phyloP scores from a whole-genome alignment of 2,113 vertebrate genomes.

The Chelonoidis abingdonii region DNA sequence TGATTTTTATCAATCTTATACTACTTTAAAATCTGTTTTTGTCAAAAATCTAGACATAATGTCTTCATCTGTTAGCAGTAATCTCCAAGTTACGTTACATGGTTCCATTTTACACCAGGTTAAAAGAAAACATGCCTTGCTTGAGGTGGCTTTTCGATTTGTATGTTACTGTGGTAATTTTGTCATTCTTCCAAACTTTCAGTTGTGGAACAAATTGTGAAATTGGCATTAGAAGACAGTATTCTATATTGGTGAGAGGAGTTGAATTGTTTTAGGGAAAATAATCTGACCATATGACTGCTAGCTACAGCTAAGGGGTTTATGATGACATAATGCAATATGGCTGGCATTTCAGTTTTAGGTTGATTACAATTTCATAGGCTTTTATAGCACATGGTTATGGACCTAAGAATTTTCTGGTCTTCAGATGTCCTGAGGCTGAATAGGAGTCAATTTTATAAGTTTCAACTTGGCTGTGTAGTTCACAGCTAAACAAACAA shows the following conservation, averaged over 20 bases:
- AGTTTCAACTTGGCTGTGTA: not conserved
- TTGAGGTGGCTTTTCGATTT: not conserved
- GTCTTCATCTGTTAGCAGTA: not conserved
- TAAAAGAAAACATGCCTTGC: not conserved
- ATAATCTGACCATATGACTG: not conserved
- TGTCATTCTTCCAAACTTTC: not conserved
- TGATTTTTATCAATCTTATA: not conserved
- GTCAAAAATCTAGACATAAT: not conserved
- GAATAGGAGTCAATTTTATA: not conserved
- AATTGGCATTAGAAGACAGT: not conserved
- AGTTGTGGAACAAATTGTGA: not conserved
- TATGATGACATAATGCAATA: not conserved
- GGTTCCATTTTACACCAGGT: not conserved
- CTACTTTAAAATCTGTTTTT: rapidly evolving
- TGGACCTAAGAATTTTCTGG: not conserved
- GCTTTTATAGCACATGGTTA: rapidly evolving
- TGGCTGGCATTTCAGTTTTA: not conserved
- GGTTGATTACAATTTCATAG: not conserved
- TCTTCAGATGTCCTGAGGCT: not conserved
- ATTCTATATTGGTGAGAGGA: not conserved
- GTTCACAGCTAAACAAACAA: not conserved
- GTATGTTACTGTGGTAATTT: not conserved
- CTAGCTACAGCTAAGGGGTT: not conserved
- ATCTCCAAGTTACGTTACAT: not conserved
- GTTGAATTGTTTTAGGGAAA: not conserved